Evolutionary conservation across 2,797 vertebrate genomes (phyloP).

Genomic region (Lithobates sylvaticus): DNA sequence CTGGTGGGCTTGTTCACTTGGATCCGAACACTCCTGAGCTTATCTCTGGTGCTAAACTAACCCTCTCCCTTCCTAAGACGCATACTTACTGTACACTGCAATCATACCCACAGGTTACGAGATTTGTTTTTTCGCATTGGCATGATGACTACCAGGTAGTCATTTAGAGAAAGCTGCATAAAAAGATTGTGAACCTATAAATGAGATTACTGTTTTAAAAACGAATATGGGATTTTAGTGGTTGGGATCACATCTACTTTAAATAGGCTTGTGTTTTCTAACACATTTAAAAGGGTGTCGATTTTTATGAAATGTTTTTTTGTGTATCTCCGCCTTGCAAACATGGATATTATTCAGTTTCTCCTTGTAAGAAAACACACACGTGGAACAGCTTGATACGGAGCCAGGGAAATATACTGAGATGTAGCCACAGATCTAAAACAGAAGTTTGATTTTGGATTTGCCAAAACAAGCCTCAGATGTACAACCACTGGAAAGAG

Average conservation of each 20-base stretch:
- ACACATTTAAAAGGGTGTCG: neutral
- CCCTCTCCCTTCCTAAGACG: no score
- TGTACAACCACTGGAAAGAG: constrained; percentile 33
- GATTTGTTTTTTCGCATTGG: no score
- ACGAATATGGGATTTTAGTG: neutral
- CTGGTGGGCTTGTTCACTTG: no score
- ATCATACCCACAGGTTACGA: no score
- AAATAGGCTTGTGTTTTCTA: neutral
- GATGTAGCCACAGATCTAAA: neutral
- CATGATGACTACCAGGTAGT: no score
- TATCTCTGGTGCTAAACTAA: no score
- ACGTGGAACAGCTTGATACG: neutral
- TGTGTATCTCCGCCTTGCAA: neutral
- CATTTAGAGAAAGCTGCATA: no score
- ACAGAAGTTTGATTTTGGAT: constrained; percentile 26
- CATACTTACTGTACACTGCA: no score
- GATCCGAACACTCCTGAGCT: no score
- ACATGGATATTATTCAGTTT: constrained; percentile 7
- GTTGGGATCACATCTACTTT: neutral
- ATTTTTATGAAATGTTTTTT: neutral
- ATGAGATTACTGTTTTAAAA: no score
- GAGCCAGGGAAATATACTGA: neutral
- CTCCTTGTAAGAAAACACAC: neutral
- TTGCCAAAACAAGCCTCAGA: constrained; percentile 35
- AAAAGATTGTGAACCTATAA: no score